Conservation (phyloP, 2,113 vertebrate genomes). For the Herpailurus yagouaroundi region DNA sequence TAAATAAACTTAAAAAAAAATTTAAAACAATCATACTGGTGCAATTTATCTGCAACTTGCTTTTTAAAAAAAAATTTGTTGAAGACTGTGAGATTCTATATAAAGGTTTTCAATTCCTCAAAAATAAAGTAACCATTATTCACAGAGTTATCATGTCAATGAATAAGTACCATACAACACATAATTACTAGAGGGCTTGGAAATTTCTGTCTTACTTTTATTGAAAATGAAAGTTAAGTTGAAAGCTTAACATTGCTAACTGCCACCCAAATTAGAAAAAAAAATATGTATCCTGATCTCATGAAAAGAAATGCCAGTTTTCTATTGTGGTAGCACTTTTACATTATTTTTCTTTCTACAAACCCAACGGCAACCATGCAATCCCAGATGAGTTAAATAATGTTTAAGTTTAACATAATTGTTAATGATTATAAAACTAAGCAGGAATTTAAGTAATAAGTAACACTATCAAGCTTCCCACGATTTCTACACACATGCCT, state of each 20-base stretch:
- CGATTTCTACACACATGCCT: neutral
- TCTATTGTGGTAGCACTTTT: neutral
- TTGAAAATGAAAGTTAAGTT: neutral
- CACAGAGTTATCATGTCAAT: neutral
- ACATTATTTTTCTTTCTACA: neutral
- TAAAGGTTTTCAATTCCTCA: neutral
- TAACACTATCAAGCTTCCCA: neutral
- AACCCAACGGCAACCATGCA: neutral
- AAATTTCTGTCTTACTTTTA: constrained; percentile 31
- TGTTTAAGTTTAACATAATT: neutral
- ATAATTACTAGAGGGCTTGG: neutral
- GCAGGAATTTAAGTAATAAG: neutral
- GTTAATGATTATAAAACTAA: constrained; percentile 21
- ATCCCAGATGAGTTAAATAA: neutral
- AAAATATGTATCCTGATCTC: neutral
- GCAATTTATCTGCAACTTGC: neutral
- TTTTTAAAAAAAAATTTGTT: neutral
- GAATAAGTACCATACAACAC: constrained; percentile 6
- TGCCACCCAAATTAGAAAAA: neutral
- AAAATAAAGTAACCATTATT: constrained; percentile 12
- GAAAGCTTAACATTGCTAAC: constrained; percentile 3
- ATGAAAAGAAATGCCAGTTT: constrained; percentile 2
- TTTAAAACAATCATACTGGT: neutral
- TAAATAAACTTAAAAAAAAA: too few relatives aligned
- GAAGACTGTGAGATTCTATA: neutral